phyloP scores from a whole-genome alignment of 2,113 vertebrate genomes.

The Peromyscus polionotus region DNA sequence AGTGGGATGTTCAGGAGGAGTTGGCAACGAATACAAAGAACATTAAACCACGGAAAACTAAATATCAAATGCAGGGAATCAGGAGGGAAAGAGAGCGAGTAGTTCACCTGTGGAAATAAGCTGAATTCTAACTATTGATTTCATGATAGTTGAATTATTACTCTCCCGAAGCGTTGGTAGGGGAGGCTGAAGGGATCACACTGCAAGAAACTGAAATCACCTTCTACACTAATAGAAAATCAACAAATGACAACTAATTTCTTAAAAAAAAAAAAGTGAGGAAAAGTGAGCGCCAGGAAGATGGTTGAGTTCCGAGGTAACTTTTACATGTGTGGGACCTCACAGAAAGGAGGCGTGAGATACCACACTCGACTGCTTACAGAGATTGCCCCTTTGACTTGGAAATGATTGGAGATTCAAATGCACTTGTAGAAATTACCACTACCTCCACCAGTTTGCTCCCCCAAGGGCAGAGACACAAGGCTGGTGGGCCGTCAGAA shows the following conservation, averaged over 20 bases:
- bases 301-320: neutral
- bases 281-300: neutral
- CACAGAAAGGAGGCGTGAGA: neutral
- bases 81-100: neutral
- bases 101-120: neutral
- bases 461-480: neutral
- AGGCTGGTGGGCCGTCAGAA: neutral
- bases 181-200: neutral
- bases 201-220: neutral
- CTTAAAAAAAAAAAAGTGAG: neutral
- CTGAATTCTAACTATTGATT: neutral
- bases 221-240: neutral
- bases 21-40: neutral
- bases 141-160: neutral
- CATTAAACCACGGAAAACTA: neutral
- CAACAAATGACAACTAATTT: neutral
- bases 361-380: neutral
- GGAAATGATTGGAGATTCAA: neutral
- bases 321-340: neutral
- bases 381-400: neutral
- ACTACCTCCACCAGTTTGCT: neutral
- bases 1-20: neutral
- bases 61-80: neutral
- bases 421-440: neutral
- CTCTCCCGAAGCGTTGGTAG: neutral